Evolutionary conservation across 2,888 invertebrate species (phyloP).

Genomic region (Thymelicus acteon): DNA sequence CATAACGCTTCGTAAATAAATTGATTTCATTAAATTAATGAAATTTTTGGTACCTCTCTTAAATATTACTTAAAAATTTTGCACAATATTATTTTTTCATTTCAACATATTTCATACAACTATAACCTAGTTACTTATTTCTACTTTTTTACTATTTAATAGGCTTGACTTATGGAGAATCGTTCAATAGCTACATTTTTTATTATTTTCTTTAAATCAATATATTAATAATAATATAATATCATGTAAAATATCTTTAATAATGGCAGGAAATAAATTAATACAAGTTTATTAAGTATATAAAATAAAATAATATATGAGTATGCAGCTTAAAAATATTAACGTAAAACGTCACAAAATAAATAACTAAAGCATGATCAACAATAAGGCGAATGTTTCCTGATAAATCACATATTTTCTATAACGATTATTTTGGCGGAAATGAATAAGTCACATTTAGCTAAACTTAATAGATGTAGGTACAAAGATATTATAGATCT

Average conservation of each 20-base stretch:
- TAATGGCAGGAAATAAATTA: conserved; percentile 26
- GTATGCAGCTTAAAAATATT: neutral
- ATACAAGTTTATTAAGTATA: neutral
- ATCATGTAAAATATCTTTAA: conserved; percentile 10
- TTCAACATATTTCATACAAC: conserved; percentile 2
- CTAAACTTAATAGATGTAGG: conserved; percentile 30
- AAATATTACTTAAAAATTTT: conserved; percentile 37
- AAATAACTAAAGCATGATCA: too few species aligned
- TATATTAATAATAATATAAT: neutral
- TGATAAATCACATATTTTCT: neutral
- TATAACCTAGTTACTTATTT: neutral
- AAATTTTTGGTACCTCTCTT: conserved; percentile 19
- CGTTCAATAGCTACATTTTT: conserved; percentile 1
- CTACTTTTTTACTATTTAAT: conserved; percentile 4
- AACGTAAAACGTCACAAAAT: neutral
- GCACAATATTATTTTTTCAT: conserved; percentile 12
- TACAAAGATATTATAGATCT: neutral
- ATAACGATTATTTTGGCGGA: conserved; percentile 40
- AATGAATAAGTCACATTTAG: conserved; percentile 39
- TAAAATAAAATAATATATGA: neutral
- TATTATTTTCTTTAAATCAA: conserved; percentile 13
- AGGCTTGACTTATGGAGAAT: conserved; percentile 2
- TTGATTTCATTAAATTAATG: conserved; percentile 7
- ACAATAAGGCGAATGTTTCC: neutral
- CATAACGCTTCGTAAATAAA: conserved; percentile 22